These are phyloP conservation scores for Drosophila melanocephala DNA, from an alignment of 2,888 invertebrate species.

Conservation along the genomic window DNA sequence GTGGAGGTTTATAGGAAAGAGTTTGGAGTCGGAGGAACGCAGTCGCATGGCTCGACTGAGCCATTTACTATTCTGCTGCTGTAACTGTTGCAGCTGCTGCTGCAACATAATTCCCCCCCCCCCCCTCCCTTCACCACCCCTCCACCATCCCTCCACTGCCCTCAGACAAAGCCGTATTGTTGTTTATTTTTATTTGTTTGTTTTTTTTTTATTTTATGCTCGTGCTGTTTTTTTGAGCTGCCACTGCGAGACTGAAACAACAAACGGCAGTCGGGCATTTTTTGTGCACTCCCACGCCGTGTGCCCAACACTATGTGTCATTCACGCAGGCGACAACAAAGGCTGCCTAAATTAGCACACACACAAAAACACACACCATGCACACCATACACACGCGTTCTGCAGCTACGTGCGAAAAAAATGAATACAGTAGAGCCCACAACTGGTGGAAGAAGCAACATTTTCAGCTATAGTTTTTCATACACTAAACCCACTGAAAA, in stretches of 20 bases:
- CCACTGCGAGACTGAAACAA: constrained; percentile 51
- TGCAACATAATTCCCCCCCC: constrained; percentile 21
- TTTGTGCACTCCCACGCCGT: constrained; percentile 34
- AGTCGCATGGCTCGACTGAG: constrained; percentile 40
- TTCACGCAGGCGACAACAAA: constrained; percentile 63
- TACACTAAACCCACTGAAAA: background rate
- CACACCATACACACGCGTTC: constrained; percentile 23
- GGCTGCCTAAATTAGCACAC: constrained; percentile 72
- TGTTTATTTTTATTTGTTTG: constrained; percentile 43
- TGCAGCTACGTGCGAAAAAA: constrained; percentile 56
- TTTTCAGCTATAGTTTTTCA: constrained; percentile 49
- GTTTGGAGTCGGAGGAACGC: background rate
- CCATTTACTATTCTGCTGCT: constrained; percentile 48
- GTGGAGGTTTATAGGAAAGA: background rate
- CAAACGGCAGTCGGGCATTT: constrained; percentile 56
- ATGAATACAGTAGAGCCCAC: constrained; percentile 3
- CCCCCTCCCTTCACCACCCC: too few species aligned
- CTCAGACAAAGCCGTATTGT: constrained; percentile 61
- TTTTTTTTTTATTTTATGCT: constrained; percentile 8
- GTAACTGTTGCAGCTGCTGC: constrained; percentile 53
- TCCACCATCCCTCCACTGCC: constrained; percentile 33
- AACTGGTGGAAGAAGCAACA: constrained; percentile 28
- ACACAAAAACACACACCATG: constrained; percentile 32
- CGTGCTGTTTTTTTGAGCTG: constrained; percentile 27
- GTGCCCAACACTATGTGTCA: constrained; percentile 44